Conservation (phyloP, 2,113 vertebrate genomes). For the Tragelaphus scriptus region DNA sequence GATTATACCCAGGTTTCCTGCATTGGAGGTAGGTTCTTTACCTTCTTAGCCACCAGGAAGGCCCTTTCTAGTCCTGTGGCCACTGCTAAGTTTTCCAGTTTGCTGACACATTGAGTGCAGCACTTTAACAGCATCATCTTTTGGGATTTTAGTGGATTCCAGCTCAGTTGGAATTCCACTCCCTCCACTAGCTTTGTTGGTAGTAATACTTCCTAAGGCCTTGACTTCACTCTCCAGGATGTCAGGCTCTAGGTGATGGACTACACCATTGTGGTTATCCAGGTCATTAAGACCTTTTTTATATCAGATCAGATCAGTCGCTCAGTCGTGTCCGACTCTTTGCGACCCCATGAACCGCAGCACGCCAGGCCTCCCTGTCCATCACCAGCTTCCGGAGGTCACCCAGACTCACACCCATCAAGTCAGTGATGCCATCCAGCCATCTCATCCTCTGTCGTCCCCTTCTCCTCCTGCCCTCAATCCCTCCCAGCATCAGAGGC, state of each 20-base stretch:
- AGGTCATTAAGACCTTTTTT: background rate
- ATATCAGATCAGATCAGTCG: background rate
- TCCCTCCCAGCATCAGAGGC: no score
- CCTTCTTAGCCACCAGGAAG: background rate
- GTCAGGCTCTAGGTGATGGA: background rate
- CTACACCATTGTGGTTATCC: background rate
- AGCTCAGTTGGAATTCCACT: background rate
- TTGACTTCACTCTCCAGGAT: background rate
- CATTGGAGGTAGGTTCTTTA: background rate
- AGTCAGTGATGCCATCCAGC: no score
- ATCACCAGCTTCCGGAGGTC: no score
- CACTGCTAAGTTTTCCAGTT: background rate
- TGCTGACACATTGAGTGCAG: background rate
- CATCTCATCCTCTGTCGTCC: no score
- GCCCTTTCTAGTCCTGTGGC: background rate
- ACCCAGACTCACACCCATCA: no score
- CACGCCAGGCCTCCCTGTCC: no score
- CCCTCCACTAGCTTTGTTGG: background rate
- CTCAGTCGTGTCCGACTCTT: no score
- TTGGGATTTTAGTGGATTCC: background rate
- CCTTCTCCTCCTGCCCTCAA: no score
- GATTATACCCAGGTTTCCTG: background rate
- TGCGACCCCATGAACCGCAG: no score
- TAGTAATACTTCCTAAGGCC: background rate
- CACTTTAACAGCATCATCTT: background rate